Evolutionary conservation across 2,113 vertebrate genomes (phyloP), one percentile per base, ranked within the genome.

Genomic region (Heliornis fulica): DNA sequence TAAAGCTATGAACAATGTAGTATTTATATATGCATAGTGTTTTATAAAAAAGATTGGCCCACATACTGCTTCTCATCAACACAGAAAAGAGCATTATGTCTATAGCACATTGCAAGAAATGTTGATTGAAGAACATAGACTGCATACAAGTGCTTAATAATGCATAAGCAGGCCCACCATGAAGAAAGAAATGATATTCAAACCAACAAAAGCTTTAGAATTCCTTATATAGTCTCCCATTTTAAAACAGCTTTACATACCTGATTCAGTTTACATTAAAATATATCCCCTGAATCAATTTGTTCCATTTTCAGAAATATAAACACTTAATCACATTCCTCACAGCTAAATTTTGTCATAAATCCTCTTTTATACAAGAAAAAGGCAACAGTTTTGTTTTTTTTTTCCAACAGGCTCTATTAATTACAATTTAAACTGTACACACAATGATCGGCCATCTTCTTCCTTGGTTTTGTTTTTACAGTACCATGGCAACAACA

Each of bases 1-100:
- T 99, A 99, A 99, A 99, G 99, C 99, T 99, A 99, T 99, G 99
- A 98, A 99, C 98, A 99, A 99, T 99, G 99, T 98, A 98, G 98
- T 99, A 99, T 99, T 99, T 99, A 99, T 99, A 99, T 99, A 99
- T 99, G 99, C 99, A 99, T 99, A 99, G 99, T 99, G 99, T 99
- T 99, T 99, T 99, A 98, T 98, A 99, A 98, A 98, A 97, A 98
- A 98, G 98, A 99, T 98, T 98, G 99, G 98, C 99, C 99, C 99
- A 99, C 98, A 98, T 98, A 99, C 98, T 99, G 98, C 98, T 98
- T 99, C 98, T 98, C 97, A 98, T 99, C 98, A 98, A 99, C 98
- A 99, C 98, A 98, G 98, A 99, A 98, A 97, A 98, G 98, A 98
- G 98, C 98, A 98, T 98, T 98, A 98, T 98, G 98, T 98, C 98